Percentiles rank a stretch among this genome's conserved stretches.
Evolutionary conservation across 2,888 invertebrate species (phyloP).

Genomic region (Hylaea fasciaria): DNA sequence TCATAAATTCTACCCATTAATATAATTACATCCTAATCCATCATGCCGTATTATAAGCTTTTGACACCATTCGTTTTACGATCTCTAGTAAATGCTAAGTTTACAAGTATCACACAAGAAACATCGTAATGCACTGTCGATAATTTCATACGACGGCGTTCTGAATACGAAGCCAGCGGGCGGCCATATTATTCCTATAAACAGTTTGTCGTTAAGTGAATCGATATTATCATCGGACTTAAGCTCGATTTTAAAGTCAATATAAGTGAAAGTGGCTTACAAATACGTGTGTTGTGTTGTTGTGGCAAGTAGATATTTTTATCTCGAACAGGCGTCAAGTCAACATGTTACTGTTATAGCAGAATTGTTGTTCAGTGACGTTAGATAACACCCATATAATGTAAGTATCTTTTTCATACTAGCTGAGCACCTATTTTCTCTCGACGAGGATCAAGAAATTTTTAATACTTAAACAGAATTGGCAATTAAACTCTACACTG

Average conservation of each 20-base stretch:
- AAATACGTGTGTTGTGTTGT: no score
- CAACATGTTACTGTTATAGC: no score
- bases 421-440: no score
- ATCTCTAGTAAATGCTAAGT: conserved; percentile 1
- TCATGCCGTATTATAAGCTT: not conserved
- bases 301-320: not conserved
- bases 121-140: conserved; percentile 14
- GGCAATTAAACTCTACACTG: no score
- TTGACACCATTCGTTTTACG: conserved; percentile 8
- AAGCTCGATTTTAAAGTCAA: conserved; percentile 32
- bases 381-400: no score
- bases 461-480: no score
- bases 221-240: conserved; percentile 22
- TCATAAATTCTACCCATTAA: no score
- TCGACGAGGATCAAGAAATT: no score
- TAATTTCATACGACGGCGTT: conserved; percentile 17
- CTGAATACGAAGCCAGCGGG: conserved; percentile 19
- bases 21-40: no score
- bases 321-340: no score
- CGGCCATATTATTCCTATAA: conserved; percentile 32
- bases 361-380: no score
- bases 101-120: not conserved
- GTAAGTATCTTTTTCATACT: no score
- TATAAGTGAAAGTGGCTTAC: conserved; percentile 36
- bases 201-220: conserved; percentile 34